Evolutionary conservation across 2,888 invertebrate species (phyloP), one percentile per base, ranked within the genome.

Genomic region (Loripinus fragilis): DNA sequence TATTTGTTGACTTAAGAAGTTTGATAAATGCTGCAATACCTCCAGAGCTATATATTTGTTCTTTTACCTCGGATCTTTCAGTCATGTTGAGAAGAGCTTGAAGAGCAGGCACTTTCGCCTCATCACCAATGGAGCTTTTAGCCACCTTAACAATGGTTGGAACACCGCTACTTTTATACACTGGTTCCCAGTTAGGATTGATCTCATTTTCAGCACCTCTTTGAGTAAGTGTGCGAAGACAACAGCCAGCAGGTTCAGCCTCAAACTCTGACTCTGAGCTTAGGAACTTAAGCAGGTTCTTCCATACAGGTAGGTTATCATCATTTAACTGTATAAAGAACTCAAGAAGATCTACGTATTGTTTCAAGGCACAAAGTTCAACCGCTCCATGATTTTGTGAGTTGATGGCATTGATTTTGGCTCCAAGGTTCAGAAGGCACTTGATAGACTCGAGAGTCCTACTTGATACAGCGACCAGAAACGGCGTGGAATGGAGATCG

Each of bases 361-460:
- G 86, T 65, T 91, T 90, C 72, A 89, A 76, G n/a, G 90, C 90
- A 80, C 91, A 89, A 20, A 93, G 88, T 79, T 93, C 93, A n/a
- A 93, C 89, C 10, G 90, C 91, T 7, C 93, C 93, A 83, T 92
- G 92, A 71, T 92, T 91, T 38, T 90, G 89, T 10, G 87, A 85
- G 83, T 92, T 90, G 15, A 90, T 86, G 1, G 87, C 89, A 68
- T 86, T 77, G 30, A 92, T 86, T 80, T 91, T 91, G 8, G 92
- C 90, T 0, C 91, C 92, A 33, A 92, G 85, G 20, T 87, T 80
- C 1, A 92, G 87, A 48, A 93, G 85, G 65, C 88, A 89, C 10
- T 85, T 78, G n/a, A 93, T 90, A 8, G 91, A 90, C 15, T 93
- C 93, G 25, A 89, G 72, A 41, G 87, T 89, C 2, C 92, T 92